A percentile compares a stretch with the other conserved stretches of the same genome.
Conservation (phyloP, 2,797 vertebrate species). For the Lemur catta region DNA sequence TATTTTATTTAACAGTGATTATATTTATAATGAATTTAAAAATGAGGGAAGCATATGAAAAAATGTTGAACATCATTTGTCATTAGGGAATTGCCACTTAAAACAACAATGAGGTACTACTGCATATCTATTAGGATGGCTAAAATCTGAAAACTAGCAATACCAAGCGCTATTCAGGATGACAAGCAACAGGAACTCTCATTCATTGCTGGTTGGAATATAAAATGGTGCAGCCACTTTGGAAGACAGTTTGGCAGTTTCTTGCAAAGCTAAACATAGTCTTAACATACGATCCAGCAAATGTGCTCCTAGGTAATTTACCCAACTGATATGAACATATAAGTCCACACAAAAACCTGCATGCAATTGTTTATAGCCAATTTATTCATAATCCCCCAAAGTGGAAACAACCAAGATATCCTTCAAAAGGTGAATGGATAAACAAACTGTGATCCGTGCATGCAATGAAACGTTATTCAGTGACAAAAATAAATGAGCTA, state of each 20-base stretch:
- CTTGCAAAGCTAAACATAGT: not conserved
- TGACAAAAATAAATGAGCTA: not conserved
- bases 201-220: not conserved
- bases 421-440: not conserved
- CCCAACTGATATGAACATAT: not conserved
- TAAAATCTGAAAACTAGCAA: not conserved
- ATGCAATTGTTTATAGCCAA: not conserved
- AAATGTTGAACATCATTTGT: not conserved
- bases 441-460: not conserved
- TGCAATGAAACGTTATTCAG: not conserved
- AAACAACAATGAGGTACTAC: not conserved
- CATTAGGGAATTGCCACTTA: not conserved
- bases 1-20: not conserved
- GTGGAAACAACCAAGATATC: not conserved
- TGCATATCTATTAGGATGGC: not conserved
- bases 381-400: not conserved
- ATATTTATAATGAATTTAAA: not conserved
- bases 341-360: not conserved
- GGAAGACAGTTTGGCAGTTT: not conserved
- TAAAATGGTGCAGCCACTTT: not conserved
- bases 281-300: not conserved
- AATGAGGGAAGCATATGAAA: not conserved
- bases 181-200: not conserved
- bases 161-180: not conserved
- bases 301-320: not conserved